A percentile compares a stretch with the other conserved stretches of the same genome.
Conservation (phyloP, 2,888 invertebrate species). For the Eilema caniola region DNA sequence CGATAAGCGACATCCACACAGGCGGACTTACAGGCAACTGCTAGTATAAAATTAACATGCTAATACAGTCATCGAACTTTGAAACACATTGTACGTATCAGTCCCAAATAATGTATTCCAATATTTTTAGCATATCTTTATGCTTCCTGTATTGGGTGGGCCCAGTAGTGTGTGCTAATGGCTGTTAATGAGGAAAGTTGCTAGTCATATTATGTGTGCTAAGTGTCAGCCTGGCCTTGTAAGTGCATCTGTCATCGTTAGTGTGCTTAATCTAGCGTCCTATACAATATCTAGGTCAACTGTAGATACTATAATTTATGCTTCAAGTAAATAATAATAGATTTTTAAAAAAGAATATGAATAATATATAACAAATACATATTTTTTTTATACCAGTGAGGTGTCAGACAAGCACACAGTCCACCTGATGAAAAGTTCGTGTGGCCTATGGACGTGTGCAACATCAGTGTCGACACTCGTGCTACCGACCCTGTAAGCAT, state of each 20-base stretch:
- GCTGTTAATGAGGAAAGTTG: slow-evolving; percentile 56
- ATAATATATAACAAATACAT: too few species aligned
- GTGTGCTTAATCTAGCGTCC: background rate
- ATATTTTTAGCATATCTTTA: slow-evolving; percentile 5
- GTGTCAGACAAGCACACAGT: too few species aligned
- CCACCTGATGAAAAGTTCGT: too few species aligned
- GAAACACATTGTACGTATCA: slow-evolving; percentile 10
- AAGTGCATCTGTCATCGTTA: slow-evolving; percentile 4
- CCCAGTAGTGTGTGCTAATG: slow-evolving; percentile 30
- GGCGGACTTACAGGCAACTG: too few species aligned
- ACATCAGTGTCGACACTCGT: too few species aligned
- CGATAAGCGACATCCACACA: too few species aligned
- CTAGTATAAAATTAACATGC: background rate
- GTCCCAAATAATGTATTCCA: slow-evolving; percentile 20
- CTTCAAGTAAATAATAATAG: too few species aligned
- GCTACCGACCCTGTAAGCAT: too few species aligned
- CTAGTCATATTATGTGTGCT: slow-evolving; percentile 44
- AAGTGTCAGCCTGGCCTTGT: slow-evolving; percentile 21
- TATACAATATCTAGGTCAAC: background rate
- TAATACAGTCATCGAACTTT: slow-evolving; percentile 14
- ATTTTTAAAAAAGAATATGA: too few species aligned
- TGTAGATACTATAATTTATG: background rate
- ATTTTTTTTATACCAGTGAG: too few species aligned
- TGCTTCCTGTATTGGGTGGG: background rate
- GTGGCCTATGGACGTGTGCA: too few species aligned